Conservation (phyloP, 2,113 vertebrate genomes). For the Cricetomys ansorgei region DNA sequence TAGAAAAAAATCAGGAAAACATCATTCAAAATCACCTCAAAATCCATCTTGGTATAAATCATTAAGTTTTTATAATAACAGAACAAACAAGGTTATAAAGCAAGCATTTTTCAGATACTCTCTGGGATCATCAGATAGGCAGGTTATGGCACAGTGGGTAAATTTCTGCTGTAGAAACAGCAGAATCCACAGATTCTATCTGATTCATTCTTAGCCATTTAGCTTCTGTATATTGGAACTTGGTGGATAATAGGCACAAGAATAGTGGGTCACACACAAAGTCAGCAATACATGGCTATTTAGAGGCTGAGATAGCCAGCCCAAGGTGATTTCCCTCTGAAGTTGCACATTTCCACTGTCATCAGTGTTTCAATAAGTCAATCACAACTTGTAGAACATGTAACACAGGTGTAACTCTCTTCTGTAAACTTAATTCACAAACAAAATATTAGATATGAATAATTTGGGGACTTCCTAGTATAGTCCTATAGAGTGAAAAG, state of each 20-base stretch:
- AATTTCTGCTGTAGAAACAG: neutral
- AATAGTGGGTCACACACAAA: neutral
- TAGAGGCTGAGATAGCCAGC: neutral
- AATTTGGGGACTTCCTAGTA: neutral
- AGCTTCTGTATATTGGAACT: neutral
- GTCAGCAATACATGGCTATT: neutral
- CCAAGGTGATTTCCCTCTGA: neutral
- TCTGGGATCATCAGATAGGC: neutral
- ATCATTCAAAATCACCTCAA: neutral
- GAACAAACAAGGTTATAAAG: neutral
- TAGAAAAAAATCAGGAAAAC: neutral
- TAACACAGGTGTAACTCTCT: neutral
- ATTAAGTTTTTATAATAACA: neutral
- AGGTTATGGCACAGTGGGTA: neutral
- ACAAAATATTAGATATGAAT: constrained; percentile 41
- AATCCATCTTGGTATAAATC: neutral
- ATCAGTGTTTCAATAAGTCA: neutral
- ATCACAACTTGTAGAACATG: neutral
- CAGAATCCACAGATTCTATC: neutral
- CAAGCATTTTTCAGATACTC: neutral
- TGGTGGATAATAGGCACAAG: neutral
- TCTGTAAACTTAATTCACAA: neutral
- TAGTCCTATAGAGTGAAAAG: neutral
- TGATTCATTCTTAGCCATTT: neutral
- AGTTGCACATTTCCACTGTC: constrained; percentile 32